A percentile compares a stretch with the other conserved stretches of the same genome.
These are phyloP conservation scores for Tortrix viridana DNA, from an alignment of 2,888 invertebrate genomes.

Conservation along the genomic window DNA sequence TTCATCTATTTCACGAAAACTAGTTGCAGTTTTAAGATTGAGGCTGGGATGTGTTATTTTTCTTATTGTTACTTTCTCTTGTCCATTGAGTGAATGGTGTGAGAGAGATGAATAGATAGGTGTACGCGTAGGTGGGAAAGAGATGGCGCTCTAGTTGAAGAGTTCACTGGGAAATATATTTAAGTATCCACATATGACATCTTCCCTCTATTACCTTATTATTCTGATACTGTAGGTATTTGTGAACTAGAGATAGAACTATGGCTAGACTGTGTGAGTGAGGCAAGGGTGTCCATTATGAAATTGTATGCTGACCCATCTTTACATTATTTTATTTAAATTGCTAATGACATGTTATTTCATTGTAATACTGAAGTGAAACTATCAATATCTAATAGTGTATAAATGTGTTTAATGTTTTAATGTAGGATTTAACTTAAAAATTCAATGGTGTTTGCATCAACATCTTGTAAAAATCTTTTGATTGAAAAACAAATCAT, in stretches of 20 bases:
- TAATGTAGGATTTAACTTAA: conserved; percentile 21
- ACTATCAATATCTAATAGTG: conserved; percentile 11
- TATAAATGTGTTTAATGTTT: conserved; percentile 8
- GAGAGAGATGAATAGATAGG: conserved; percentile 61
- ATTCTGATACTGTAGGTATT: conserved; percentile 36
- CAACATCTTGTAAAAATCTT: too few relatives aligned
- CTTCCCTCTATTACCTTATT: conserved; percentile 55
- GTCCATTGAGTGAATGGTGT: conserved; percentile 79
- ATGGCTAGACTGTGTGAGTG: conserved; percentile 15
- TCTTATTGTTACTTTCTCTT: conserved; percentile 83
- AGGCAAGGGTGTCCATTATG: conserved; percentile 39
- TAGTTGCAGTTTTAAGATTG: conserved; percentile 44
- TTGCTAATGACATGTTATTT: conserved; percentile 39
- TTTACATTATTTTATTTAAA: conserved; percentile 41
- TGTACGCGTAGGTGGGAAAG: conserved; percentile 52
- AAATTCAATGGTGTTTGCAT: too few relatives aligned
- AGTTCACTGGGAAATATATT: conserved; percentile 56
- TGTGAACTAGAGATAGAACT: conserved; percentile 16
- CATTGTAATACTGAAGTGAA: conserved; percentile 26
- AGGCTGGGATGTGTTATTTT: conserved; percentile 75
- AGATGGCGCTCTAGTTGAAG: conserved; percentile 66
- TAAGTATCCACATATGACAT: conserved; percentile 57
- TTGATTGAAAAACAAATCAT: too few relatives aligned
- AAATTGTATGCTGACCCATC: conserved; percentile 41
- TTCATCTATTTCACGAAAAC: conserved; percentile 7